These are phyloP conservation scores for Hirundichthys speculiger DNA, from an alignment of 2,113 vertebrate species.

Conservation along the genomic window DNA sequence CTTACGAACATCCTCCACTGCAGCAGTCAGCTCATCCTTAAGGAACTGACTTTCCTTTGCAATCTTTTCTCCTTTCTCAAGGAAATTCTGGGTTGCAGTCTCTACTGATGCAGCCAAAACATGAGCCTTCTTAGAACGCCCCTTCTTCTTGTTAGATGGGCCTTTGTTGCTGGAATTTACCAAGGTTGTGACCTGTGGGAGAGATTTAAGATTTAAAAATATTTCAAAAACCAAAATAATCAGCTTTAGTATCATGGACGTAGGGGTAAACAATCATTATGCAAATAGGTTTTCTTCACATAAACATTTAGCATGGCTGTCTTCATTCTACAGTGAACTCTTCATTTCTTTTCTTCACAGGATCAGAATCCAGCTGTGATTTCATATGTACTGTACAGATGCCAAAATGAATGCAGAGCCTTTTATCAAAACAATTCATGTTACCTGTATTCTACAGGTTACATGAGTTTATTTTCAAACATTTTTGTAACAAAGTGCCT, in stretches of 20 bases:
- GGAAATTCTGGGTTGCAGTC: slow-evolving; percentile 96
- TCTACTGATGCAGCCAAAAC: slow-evolving; percentile 97
- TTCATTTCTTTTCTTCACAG: no score
- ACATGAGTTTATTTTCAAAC: no score
- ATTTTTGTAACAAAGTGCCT: no score
- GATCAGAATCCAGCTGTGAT: neutral
- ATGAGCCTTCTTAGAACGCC: slow-evolving; percentile 98
- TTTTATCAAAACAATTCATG: no score
- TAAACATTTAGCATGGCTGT: neutral
- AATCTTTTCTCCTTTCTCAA: slow-evolving; percentile 98
- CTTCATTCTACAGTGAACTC: neutral
- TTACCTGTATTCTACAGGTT: no score
- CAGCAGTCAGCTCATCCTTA: slow-evolving; percentile 94
- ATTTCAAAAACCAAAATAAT: neutral
- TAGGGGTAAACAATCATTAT: neutral
- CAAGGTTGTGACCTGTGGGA: slow-evolving; percentile 91
- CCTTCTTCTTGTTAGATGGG: slow-evolving; percentile 98
- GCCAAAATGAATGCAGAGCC: no score
- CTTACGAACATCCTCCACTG: slow-evolving; percentile 98
- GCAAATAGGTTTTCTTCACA: neutral
- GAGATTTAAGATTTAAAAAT: slow-evolving; percentile 4
- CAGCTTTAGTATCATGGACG: no score
- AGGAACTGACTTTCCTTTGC: slow-evolving; percentile 98
- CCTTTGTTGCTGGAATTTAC: slow-evolving; percentile 98
- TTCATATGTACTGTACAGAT: no score